phyloP scores from a whole-genome alignment of 2,113 vertebrate species.

The Dicaeum eximium region DNA sequence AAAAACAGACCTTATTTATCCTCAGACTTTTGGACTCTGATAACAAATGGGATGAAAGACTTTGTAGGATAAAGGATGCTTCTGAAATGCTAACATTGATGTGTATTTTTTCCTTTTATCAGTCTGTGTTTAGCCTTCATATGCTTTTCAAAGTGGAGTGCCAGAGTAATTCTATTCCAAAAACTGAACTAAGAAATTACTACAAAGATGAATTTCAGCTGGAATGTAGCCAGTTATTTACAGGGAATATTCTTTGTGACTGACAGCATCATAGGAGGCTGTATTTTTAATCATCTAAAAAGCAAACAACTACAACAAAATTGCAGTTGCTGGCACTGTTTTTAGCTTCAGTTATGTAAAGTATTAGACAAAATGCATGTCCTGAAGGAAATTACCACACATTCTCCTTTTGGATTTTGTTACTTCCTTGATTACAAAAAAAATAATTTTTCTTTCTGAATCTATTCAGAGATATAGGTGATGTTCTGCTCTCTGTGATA shows the following conservation, averaged over 20 bases:
- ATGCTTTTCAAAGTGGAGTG: not conserved
- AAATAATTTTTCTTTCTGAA: not conserved
- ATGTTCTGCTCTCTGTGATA: not conserved
- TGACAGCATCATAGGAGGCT: not conserved
- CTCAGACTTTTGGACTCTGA: not conserved
- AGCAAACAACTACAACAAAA: constrained; percentile 47
- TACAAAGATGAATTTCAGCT: not conserved
- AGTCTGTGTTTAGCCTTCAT: not conserved
- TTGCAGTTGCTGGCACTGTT: not conserved
- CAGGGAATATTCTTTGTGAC: constrained; percentile 15
- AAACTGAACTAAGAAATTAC: not conserved
- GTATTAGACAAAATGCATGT: not conserved
- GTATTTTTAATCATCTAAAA: constrained; percentile 24
- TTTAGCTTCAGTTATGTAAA: constrained; percentile 20
- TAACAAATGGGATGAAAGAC: not conserved
- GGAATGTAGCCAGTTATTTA: not conserved
- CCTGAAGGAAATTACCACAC: not conserved
- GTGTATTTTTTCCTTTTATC: not conserved
- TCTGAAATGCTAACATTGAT: not conserved
- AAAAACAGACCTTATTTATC: not conserved
- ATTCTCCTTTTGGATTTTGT: not conserved
- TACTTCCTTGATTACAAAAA: constrained; percentile 42
- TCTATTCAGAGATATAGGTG: constrained; percentile 2
- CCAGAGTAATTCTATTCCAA: not conserved
- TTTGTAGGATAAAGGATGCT: not conserved